Base-by-base conservation (phyloP, 2,113 vertebrate species). In the Apaloderma vittatum region DNA sequence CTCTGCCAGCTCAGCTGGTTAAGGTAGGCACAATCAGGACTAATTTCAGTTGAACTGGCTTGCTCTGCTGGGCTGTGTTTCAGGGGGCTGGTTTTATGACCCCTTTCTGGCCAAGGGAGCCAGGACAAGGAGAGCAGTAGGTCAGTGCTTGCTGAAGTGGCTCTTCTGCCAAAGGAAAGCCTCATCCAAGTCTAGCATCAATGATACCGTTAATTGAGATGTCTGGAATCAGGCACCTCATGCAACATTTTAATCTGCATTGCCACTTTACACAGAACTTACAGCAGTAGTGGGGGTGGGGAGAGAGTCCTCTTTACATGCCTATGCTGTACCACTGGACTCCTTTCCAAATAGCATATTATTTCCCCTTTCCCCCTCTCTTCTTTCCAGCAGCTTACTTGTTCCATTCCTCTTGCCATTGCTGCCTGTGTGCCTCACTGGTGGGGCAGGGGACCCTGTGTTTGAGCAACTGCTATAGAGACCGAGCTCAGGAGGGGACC, bases 271-370 rank as follows among this genome's bases (percentile, higher is more conserved):
- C 37, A 51, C 4, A n/a, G 45, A 37, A 6, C 15, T 86, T 71
- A 34, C 14, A 74, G 58, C 27, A 82, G 21, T 30, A 46, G 12
- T 2, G 4, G 8, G 27, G 2, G 5, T 8, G 6, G 48, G 26
- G 34, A 5, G 8, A 4, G 17, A 5, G 15, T 48, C 29, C 37
- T 3, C 11, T 81, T 72, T 79, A 27, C 34, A 37, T 7, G 15
- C 1, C 1, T 14, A 32, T 0, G 0, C 9, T 20, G 12, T 55
- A 68, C 24, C 32, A 73, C 57, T 8, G 19, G 46, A 45, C 24
- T 70, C 57, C 62, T 73, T 66, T 34, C 12, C 24, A 49, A 76
- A 61, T 6, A 74, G 13, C 5, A 4, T 40, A 14, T 18, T 9
- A n/a, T 65, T 76, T 78, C 37, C 15, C 17, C 40, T 4, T 29